Evolutionary conservation across 2,888 invertebrate genomes (phyloP), one percentile per base, ranked within the genome.

Genomic region (Agonopterix heracliana): DNA sequence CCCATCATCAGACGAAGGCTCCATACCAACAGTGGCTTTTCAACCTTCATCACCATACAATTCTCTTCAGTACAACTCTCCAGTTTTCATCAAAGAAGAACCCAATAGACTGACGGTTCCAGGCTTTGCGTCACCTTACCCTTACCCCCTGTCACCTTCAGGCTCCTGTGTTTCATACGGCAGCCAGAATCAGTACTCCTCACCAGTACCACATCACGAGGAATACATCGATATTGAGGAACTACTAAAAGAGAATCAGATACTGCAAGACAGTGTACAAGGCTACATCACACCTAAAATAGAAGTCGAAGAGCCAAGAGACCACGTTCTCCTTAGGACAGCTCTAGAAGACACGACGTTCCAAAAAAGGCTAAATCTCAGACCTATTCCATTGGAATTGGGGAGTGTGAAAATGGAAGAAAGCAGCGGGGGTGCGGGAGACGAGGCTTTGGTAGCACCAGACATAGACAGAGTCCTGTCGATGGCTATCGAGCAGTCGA

Each of bases 401-500:
- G 79, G 84, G 11, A 89, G 86, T 46, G 85, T 91, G 10, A 92
- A 92, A 72, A 93, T 93, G 93, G 93, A 93, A 66, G 90, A 92
- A 56, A 91, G 91, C 50, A 92, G 92, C 54, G 90, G 89, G 50
- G 89, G 87, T 11, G 72, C 68, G 12, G 81, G 89, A 44, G 88
- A 87, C 48, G 89, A 90, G 13, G 89, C 91, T 47, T 78, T 93
- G 45, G 92, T 91, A 46, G 91, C 93, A 46, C 94, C 94, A 62
- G 93, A 93, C 64, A 94, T 96, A 60, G 96, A 95, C 74, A 94
- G 94, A 11, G 95, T 96, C 36, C 89, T 96, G 47, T 94, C 93
- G 54, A 90, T 96, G 83, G 96, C 96, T 34, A 94, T 96, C 64
- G 95, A 96, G 72, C 95, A 96, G 76, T 93, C 95, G 59, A 93